Evolutionary conservation across 2,113 vertebrate species (phyloP).

Genomic region (Xenus cinereus): DNA sequence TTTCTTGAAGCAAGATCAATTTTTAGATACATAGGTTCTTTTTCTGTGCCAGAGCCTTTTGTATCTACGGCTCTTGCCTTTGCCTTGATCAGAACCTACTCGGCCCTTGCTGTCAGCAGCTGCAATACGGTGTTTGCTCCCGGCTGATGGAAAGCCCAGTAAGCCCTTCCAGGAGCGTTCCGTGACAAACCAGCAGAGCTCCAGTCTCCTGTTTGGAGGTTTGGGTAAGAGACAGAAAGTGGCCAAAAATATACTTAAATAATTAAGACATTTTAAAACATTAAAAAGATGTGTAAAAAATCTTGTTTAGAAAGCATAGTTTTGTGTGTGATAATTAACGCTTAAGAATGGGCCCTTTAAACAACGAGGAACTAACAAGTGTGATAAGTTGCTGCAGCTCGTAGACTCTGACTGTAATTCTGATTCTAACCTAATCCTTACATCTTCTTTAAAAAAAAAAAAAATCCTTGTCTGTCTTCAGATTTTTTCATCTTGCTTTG

Average conservation of each 20-base stretch:
- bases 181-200: background rate
- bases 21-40: background rate
- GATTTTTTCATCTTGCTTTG: background rate
- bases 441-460: background rate
- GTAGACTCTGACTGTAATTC: background rate
- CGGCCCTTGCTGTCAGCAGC: background rate
- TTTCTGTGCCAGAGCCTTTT: background rate
- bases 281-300: background rate
- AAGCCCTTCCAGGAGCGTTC: no score
- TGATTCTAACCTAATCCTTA: background rate
- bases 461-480: background rate
- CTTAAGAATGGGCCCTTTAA: background rate
- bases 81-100: background rate
- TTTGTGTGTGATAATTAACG: background rate
- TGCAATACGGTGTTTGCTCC: background rate
- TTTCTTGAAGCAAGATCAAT: background rate
- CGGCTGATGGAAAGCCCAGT: background rate
- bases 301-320: background rate
- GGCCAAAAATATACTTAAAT: background rate
- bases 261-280: background rate
- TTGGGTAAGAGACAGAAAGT: background rate
- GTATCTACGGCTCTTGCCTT: background rate
- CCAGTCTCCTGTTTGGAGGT: background rate
- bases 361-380: background rate
- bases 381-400: background rate